Evolutionary conservation across 2,888 invertebrate species (phyloP), one percentile per base, ranked within the genome.

Genomic region (Drosophila mercatorum): DNA sequence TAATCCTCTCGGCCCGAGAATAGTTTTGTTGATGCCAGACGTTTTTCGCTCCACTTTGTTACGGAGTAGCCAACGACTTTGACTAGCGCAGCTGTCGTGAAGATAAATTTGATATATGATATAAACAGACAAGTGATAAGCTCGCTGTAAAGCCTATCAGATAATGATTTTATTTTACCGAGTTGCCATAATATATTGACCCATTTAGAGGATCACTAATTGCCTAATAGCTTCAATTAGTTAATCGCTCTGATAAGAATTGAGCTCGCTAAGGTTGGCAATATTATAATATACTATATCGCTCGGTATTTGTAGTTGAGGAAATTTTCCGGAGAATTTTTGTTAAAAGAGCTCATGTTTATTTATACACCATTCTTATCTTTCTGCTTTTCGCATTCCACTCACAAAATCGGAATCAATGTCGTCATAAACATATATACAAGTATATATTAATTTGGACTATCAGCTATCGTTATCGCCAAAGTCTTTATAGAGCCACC

Each of bases 1-100:
- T 95, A 95, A 49, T 92, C 92, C 51, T 92, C 92, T 5, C 78
- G 84, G 5, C 91, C 92, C 14, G 69, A 52, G 59, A 68, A 92
- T 1, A 80, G 63, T 68, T 87, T 86, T 22, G 88, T 72, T 5
- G 62, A 62, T 14, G 81, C 44, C 59, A 88, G 62, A 44, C 61
- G 59, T 34, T 72, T 71, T 47, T 91, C 91, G 60, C 76, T 76
- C 92, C 92, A 92, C 65, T 83, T 81, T 22, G 92, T 89, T 17
- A 88, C 49, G 2, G 91, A 85, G 59, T 75, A 89, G 4, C 92
- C 92, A 0, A 87, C 82, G 8, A 92, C 83, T 65, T 91, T 89
- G 3, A 92, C 74, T 40, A 84, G 55, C 4, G 91, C 81, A 31
- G 82, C 90, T 91, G 22, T 46, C 55, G 26, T 22, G 7, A 28